Base-by-base conservation (phyloP, 1,140 invertebrate genomes). In the Drosophila parabipectinata region DNA sequence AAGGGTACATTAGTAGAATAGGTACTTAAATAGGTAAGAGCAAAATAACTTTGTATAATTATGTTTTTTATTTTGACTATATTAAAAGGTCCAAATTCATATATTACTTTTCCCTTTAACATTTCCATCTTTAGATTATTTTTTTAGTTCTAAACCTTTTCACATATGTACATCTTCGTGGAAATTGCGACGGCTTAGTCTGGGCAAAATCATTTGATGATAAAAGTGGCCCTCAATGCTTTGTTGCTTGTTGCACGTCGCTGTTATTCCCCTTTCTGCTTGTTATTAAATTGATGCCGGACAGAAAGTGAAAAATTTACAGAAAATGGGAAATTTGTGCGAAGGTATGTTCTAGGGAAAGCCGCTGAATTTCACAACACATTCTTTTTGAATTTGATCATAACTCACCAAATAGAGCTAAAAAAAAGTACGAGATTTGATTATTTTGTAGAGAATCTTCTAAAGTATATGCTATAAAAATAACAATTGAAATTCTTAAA, bases 161-260 rank as follows among this genome's bases (percentile, higher is more conserved):
- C 45, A 10, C 24, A n/a, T 32, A n/a, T n/a, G n/a, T n/a, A 37
- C 61, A 45, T 75, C 69, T 62, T 56, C 18, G 81, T 85, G 72
- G 58, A 84, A 85, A 87, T 74, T 81, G 77, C 57, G 50, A 68
- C 56, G 37, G 57, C 73, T 80, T 68, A 73, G 77, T 60, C 5
- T 73, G 66, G 28, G 53, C 55, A 87, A 87, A 85, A 87, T 81
- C 74, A 81, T 85, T 85, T 85, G 74, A 87, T 81, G 77, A 75
- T 78, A 85, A 81, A 85, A 85, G 74, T 85, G 81, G 78, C 57
- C 74, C 82, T 77, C 81, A 85, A 84, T 77, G 82, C 81, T 81
- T 84, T 81, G 72, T 73, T 77, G 78, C 78, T 79, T 74, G 77
- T 61, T 79, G 57, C 45, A 66, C 60, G 71, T 37, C 47, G 52